Conservation (phyloP, 2,113 vertebrate genomes). For the Triplophysa tibetana region DNA sequence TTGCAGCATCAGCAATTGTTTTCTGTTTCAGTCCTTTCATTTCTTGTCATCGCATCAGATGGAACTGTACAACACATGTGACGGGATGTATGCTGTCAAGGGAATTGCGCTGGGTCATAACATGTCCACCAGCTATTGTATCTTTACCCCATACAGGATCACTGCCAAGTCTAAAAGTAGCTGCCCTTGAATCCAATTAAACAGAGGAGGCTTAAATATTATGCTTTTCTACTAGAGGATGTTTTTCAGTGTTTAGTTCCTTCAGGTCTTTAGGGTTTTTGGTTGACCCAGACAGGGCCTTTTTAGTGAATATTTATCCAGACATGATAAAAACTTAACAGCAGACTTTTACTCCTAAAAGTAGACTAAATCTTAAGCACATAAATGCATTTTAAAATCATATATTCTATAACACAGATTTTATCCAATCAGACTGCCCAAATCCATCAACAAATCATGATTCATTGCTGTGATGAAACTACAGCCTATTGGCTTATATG, state of each 20-base stretch:
- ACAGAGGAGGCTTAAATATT: constrained; percentile 6
- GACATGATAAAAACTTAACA: not conserved
- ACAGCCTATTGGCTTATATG: too few relatives aligned
- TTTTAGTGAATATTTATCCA: not conserved
- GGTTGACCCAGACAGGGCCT: not conserved
- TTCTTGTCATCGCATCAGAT: constrained; percentile 31
- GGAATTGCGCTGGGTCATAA: constrained; percentile 13
- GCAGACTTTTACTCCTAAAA: not conserved
- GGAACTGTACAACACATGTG: constrained; percentile 12
- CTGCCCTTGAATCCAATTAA: constrained; percentile 27
- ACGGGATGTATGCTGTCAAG: constrained; percentile 47
- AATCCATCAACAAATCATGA: too few relatives aligned
- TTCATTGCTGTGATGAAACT: too few relatives aligned
- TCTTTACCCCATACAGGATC: constrained; percentile 24
- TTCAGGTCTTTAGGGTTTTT: not conserved
- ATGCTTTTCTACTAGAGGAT: constrained; percentile 7
- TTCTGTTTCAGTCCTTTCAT: not conserved
- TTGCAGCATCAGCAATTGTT: not conserved
- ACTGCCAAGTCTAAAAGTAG: constrained; percentile 38
- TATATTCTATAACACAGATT: too few relatives aligned
- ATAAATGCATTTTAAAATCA: too few relatives aligned
- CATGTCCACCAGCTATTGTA: constrained; percentile 18
- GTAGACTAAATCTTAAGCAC: too few relatives aligned
- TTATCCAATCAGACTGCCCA: too few relatives aligned
- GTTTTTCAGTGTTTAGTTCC: constrained; percentile 38